phyloP scores from a whole-genome alignment of 2,113 vertebrate genomes.

The Mormyrus lacerda region DNA sequence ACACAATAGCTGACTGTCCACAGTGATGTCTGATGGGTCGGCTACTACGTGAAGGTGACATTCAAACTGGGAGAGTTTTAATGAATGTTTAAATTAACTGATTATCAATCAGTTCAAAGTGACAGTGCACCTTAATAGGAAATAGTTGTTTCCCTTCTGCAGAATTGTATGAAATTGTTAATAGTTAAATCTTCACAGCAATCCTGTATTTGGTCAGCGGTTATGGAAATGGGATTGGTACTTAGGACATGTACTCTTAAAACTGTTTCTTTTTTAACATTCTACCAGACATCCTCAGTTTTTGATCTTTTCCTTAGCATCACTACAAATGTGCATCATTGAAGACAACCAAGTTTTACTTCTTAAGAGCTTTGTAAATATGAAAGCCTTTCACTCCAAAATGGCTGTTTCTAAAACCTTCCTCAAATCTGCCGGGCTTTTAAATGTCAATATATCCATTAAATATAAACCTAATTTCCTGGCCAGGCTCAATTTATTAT shows the following conservation, averaged over 20 bases:
- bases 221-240: background rate
- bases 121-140: background rate
- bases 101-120: background rate
- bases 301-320: background rate
- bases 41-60: background rate
- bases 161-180: background rate
- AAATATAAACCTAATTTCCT: background rate
- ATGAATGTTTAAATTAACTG: background rate
- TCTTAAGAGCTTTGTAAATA: background rate
- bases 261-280: background rate
- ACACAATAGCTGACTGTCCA: background rate
- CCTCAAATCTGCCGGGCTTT: background rate
- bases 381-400: background rate
- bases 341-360: background rate
- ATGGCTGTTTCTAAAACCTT: background rate
- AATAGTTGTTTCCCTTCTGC: background rate
- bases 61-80: background rate
- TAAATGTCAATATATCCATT: background rate
- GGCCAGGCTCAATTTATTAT: background rate
- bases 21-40: background rate
- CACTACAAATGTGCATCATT: background rate
- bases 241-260: background rate
- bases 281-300: background rate
- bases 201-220: background rate
- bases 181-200: background rate